These are phyloP conservation scores for Ichneumoninae sp. DNA, from an alignment of 2,888 invertebrate species.

Conservation along the genomic window DNA sequence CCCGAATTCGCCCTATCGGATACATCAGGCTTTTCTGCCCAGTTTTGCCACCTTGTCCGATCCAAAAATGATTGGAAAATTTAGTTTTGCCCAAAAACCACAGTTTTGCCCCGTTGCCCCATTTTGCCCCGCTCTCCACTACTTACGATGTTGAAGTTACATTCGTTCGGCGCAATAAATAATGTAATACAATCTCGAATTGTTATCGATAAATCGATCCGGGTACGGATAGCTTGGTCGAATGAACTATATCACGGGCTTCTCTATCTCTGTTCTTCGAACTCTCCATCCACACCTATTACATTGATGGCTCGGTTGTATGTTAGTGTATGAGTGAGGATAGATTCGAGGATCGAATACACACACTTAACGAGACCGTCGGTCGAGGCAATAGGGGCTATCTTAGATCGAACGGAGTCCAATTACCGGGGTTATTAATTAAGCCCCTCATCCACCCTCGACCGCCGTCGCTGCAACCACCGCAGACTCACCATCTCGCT, in stretches of 20 bases:
- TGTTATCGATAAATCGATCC: constrained; percentile 62
- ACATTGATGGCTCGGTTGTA: constrained; percentile 28
- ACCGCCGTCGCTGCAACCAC: constrained; percentile 49
- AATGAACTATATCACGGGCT: constrained; percentile 46
- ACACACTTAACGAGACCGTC: constrained; percentile 53
- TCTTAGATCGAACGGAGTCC: constrained; percentile 82
- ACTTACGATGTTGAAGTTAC: too few species aligned
- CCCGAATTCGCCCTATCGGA: too few species aligned
- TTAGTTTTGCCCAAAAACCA: too few species aligned
- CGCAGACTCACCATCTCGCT: constrained; percentile 41
- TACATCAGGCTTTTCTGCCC: too few species aligned
- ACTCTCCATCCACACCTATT: constrained; percentile 40
- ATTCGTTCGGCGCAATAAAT: constrained; percentile 33
- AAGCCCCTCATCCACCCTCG: constrained; percentile 74
- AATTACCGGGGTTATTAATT: constrained; percentile 83
- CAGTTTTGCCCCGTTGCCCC: too few species aligned
- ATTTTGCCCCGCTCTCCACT: too few species aligned
- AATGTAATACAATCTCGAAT: constrained; percentile 61
- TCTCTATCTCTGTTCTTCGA: constrained; percentile 46
- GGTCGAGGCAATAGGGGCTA: constrained; percentile 72
- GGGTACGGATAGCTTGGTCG: constrained; percentile 44
- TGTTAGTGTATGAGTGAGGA: constrained; percentile 33
- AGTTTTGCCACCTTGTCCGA: too few species aligned
- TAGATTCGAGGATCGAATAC: constrained; percentile 57
- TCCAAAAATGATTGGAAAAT: too few species aligned